phyloP scores from a whole-genome alignment of 1,140 invertebrate species.

The Aphis gossypii region DNA sequence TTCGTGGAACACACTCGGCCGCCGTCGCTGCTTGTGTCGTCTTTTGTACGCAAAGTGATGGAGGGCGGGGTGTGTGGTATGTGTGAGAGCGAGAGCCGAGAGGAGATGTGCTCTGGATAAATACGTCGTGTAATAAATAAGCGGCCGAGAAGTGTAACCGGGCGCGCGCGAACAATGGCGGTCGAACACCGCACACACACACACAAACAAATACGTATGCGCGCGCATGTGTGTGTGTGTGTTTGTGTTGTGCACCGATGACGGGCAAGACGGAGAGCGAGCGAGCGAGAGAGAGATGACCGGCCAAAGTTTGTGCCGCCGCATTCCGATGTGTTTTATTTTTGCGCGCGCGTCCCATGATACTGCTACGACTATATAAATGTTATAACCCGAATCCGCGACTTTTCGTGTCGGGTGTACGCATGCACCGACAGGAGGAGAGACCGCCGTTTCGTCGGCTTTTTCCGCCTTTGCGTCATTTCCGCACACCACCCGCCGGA shows the following conservation, averaged over 20 bases:
- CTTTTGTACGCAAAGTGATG: not conserved
- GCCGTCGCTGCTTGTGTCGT: not conserved
- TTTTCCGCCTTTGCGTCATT: not conserved
- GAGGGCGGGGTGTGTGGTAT: not conserved
- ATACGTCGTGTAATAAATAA: constrained; percentile 41
- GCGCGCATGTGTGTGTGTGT: not conserved
- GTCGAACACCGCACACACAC: not conserved
- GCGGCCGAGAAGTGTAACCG: constrained; percentile 15
- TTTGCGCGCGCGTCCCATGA: constrained; percentile 27
- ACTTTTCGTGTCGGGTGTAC: constrained; percentile 6
- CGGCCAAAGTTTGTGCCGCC: constrained; percentile 40
- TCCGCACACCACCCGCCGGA: not conserved
- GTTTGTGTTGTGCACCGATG: not conserved
- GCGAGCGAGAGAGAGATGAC: constrained; percentile 12
- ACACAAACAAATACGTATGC: not conserved
- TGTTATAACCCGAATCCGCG: constrained; percentile 21
- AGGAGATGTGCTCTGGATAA: constrained; percentile 46
- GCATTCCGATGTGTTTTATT: constrained; percentile 50
- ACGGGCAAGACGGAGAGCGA: not conserved
- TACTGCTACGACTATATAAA: not conserved
- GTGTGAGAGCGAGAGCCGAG: not conserved
- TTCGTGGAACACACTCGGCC: constrained; percentile 19
- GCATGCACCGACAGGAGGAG: not conserved
- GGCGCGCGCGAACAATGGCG: constrained; percentile 37
- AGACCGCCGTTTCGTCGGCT: not conserved